Evolutionary conservation across 2,797 vertebrate genomes (phyloP).

Genomic region (Telmatherina bonti): DNA sequence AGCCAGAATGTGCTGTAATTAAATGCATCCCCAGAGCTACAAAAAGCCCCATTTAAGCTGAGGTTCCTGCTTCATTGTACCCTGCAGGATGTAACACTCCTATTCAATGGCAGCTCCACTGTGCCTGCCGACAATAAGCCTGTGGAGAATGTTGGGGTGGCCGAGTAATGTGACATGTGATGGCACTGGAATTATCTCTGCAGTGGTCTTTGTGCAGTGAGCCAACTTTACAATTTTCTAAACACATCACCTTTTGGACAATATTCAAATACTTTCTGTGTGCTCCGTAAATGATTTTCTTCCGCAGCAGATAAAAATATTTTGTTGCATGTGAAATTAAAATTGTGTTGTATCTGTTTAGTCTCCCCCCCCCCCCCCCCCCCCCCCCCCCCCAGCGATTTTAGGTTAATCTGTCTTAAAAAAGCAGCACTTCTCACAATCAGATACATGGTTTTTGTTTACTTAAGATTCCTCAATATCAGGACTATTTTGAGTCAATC

Average conservation of each 20-base stretch:
- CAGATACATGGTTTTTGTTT: slow-evolving; percentile 1
- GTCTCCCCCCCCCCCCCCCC: neutral
- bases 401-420: slow-evolving; percentile 10
- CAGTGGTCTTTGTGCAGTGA: slow-evolving; percentile 43
- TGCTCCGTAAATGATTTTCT: slow-evolving; percentile 35
- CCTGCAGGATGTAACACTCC: slow-evolving; percentile 52
- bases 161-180: slow-evolving; percentile 62
- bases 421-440: slow-evolving; percentile 11
- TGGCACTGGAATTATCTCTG: slow-evolving; percentile 53
- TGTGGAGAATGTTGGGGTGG: slow-evolving; percentile 47
- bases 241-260: slow-evolving; percentile 45
- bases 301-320: slow-evolving; percentile 28
- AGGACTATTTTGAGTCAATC: neutral
- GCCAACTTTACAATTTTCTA: slow-evolving; percentile 52
- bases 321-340: slow-evolving; percentile 20
- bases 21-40: slow-evolving; percentile 61
- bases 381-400: neutral
- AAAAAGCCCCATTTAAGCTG: slow-evolving; percentile 56
- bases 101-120: slow-evolving; percentile 55
- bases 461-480: neutral
- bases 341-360: slow-evolving; percentile 12
- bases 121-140: slow-evolving; percentile 49
- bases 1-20: slow-evolving; percentile 59
- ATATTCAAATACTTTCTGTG: slow-evolving; percentile 40
- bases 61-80: slow-evolving; percentile 58